Evolutionary conservation across 2,888 invertebrate species (phyloP), one percentile per base, ranked within the genome.

Genomic region (Eupithecia centaureata): DNA sequence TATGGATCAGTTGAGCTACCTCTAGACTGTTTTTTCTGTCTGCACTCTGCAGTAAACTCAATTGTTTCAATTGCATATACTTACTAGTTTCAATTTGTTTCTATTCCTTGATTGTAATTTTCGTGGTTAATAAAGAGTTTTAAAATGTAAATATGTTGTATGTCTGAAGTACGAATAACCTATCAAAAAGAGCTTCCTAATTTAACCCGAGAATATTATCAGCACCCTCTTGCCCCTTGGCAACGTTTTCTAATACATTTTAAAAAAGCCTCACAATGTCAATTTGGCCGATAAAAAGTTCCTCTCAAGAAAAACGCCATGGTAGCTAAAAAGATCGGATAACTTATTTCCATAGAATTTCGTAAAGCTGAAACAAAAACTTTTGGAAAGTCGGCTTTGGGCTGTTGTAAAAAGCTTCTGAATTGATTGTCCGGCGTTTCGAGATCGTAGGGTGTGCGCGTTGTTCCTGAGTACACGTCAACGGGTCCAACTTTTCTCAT

Each of bases 401-500:
- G 76, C 72, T 74, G 77, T 79, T 84, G 83, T 82, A 86, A 87
- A 88, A 89, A 89, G 87, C 87, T 88, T 89, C 87, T 86, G 87
- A 89, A 90, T 89, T 88, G 89, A 90, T 90, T 89, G 89, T 89
- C 87, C 88, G 83, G 85, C 86, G 87, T 87, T 85, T 86, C 84
- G 85, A 87, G 88, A 88, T 89, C 88, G 87, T 87, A 85, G 82
- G 85, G 83, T 85, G 87, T 85, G 81, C 85, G 82, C 86, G 87
- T 89, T 91, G 90, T 90, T 88, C 86, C 85, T 81, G 80, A 80
- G 81, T 84, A 81, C 83, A 82, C 83, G 82, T n/a, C n/a, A n/a
- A 82, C 86, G 84, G 86, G 84, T 84, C 83, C 84, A 90, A 91
- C 90, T 91, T 91, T 90, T 87, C 90, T 90, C 91, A 90, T 91